Evolutionary conservation across 2,113 vertebrate species (phyloP), one percentile per base, ranked within the genome.

Genomic region (Psilopogon haemacephalus): DNA sequence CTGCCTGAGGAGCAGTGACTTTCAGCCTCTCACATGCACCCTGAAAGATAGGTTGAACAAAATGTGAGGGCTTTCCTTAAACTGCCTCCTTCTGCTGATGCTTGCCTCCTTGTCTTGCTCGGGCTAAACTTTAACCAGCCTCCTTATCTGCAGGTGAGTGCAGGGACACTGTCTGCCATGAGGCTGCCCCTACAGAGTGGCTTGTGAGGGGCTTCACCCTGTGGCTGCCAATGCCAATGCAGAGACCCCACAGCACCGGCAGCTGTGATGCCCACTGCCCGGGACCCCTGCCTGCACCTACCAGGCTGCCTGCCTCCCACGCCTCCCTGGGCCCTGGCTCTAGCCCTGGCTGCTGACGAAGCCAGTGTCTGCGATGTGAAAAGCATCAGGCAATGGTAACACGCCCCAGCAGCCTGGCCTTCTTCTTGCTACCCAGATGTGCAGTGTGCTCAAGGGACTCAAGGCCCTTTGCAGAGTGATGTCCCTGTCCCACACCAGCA

Each of bases 131-230:
- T 46, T 77, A 91, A 82, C 54, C 44, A 6, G 15, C 28, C 4
- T 6, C 67, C 38, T 62, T 56, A 38, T 24, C 38, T 64, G 24
- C 55, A 16, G 56, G 33, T 0, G 7, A 44, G 42, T 0, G 0
- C 4, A 3, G 0, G 0, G n/a, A 24, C 0, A 1, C 35, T 5
- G 11, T 23, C 67, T 11, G 17, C 1, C 3, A 12, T 0, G 0
- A 38, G 40, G 46, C 38, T 11, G 7, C 3, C 59, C 42, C 33
- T 19, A 2, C 12, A 1, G n/a, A 12, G 35, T 20, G 4, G 35
- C 55, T 15, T 14, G 26, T 4, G 24, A 38, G 27, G 13, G 27
- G 10, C 62, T n/a, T 58, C 8, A 16, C 5, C 0, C 0, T 2
- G 1, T 0, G 0, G 54, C n/a, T 23, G 54, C 48, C 68, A 32